Percentiles rank a stretch among this genome's conserved stretches.
Evolutionary conservation across 2,888 invertebrate species (phyloP).

Genomic region (Siphlonurus alternatus): DNA sequence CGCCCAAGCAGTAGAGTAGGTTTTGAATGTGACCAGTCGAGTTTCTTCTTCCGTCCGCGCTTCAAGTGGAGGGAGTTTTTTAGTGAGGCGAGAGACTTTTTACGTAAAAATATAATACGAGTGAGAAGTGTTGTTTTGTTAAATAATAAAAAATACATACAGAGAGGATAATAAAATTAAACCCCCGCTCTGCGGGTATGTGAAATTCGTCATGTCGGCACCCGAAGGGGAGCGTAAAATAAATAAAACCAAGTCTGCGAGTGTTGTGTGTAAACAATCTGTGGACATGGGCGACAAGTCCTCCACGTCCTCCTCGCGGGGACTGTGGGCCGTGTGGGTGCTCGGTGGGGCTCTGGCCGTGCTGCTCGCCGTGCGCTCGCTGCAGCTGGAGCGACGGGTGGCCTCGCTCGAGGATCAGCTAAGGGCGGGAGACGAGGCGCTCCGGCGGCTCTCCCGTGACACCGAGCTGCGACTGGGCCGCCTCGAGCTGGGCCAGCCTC

Average conservation of each 20-base stretch:
- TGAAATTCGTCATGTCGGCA: background rate
- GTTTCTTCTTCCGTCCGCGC: background rate
- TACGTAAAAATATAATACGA: background rate
- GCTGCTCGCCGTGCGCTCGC: background rate
- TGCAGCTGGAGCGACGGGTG: background rate
- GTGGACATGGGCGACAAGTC: too few relatives aligned
- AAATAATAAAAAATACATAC: background rate
- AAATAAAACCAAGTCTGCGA: background rate
- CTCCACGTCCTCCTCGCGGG: too few relatives aligned
- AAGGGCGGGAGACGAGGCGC: background rate
- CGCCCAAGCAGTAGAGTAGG: background rate
- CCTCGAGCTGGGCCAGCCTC: background rate
- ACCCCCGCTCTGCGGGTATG: background rate
- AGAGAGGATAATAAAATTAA: background rate
- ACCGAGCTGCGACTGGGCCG: background rate
- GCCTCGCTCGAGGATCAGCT: background rate
- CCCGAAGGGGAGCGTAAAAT: background rate
- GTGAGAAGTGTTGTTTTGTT: background rate
- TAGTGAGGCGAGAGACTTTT: background rate
- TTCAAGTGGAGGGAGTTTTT: background rate
- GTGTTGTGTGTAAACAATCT: too few relatives aligned
- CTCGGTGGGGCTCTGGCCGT: background rate
- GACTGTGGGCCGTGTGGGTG: background rate
- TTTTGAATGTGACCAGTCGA: background rate
- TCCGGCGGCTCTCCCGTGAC: background rate